phyloP scores from a whole-genome alignment of 2,888 invertebrate species.

The Buathra laborator region DNA sequence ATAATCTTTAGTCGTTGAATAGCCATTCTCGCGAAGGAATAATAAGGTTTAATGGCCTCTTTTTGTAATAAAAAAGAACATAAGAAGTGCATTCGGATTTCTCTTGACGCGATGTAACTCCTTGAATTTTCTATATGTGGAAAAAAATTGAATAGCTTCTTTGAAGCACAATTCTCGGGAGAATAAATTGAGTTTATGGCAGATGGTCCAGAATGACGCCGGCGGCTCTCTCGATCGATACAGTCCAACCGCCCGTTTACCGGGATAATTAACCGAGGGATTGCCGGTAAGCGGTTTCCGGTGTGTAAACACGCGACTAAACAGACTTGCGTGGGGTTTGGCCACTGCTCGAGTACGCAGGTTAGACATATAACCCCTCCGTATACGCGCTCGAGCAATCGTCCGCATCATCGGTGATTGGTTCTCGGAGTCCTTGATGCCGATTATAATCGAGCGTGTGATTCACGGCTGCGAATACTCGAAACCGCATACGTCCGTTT shows the following conservation, averaged over 20 bases:
- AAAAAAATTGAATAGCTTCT: no score
- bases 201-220: constrained; percentile 51
- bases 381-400: constrained; percentile 40
- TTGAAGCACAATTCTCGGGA: not conserved
- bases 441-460: constrained; percentile 32
- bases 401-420: constrained; percentile 60
- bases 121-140: no score
- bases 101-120: no score
- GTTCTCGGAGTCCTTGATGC: constrained; percentile 54
- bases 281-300: constrained; percentile 68
- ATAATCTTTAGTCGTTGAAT: not conserved
- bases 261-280: constrained; percentile 68
- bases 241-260: constrained; percentile 50
- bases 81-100: no score
- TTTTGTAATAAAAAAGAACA: no score
- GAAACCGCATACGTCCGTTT: constrained; percentile 36
- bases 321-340: constrained; percentile 51
- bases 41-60: no score
- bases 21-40: no score
- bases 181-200: constrained; percentile 4
- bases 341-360: not conserved
- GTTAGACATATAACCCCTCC: not conserved
- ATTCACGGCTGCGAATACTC: constrained; percentile 2
- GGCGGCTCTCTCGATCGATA: constrained; percentile 37
- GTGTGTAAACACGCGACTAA: constrained; percentile 67